phyloP scores from a whole-genome alignment of 2,113 vertebrate species.

The Ameiurus melas region DNA sequence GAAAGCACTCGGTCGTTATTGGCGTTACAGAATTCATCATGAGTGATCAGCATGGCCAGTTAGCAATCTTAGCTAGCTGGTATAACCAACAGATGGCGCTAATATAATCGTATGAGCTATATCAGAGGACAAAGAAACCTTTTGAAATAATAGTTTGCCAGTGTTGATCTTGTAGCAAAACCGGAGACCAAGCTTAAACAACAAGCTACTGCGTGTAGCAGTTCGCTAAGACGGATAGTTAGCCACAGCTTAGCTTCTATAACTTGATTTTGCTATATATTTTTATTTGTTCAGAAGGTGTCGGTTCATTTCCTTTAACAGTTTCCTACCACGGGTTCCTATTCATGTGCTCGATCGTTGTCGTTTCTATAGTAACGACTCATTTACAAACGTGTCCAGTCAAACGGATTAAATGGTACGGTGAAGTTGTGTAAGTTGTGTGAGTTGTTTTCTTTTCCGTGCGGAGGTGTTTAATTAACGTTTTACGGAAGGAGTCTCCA shows the following conservation, averaged over 20 bases:
- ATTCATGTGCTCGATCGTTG: background rate
- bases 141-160: background rate
- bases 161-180: background rate
- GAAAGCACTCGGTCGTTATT: background rate
- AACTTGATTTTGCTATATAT: background rate
- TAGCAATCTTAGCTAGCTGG: no score
- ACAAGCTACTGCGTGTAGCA: background rate
- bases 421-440: no score
- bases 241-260: background rate
- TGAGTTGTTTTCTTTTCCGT: background rate
- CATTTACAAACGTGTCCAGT: background rate
- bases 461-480: background rate
- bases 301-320: background rate
- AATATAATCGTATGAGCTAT: background rate
- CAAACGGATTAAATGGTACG: background rate
- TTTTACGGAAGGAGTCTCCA: background rate
- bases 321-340: background rate
- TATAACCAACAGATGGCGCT: background rate
- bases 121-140: background rate
- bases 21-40: background rate
- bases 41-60: background rate
- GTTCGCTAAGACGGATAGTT: background rate
- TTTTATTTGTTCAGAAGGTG: background rate
- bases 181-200: background rate
- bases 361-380: background rate